Evolutionary conservation across 2,888 invertebrate genomes (phyloP).

Genomic region (Patella depressa): DNA sequence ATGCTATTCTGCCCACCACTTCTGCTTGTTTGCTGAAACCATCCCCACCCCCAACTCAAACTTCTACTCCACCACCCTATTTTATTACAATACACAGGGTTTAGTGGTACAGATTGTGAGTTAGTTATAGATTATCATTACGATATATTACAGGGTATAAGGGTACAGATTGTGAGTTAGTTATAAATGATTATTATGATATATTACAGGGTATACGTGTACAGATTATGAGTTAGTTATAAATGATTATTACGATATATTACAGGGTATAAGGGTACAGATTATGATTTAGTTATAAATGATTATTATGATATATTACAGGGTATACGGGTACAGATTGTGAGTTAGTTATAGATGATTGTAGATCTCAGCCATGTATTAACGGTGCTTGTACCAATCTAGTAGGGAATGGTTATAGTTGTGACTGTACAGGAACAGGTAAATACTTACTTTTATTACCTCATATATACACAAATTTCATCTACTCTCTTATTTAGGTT

Average conservation of each 20-base stretch:
- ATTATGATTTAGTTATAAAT: constrained; percentile 74
- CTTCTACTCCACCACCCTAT: too few relatives aligned
- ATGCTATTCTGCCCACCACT: too few relatives aligned
- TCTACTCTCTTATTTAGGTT: background rate
- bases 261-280: constrained; percentile 70
- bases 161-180: too few relatives aligned
- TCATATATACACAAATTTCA: too few relatives aligned
- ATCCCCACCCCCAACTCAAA: too few relatives aligned
- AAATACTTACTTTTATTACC: constrained; percentile 17
- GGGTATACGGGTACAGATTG: constrained; percentile 73
- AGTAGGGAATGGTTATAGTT: constrained; percentile 44
- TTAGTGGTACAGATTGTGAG: too few relatives aligned
- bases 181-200: too few relatives aligned
- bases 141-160: too few relatives aligned
- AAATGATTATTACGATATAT: background rate
- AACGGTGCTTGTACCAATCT: constrained; percentile 53
- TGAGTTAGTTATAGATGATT: constrained; percentile 74
- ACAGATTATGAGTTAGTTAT: constrained; percentile 72
- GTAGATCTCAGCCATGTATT: constrained; percentile 71
- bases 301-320: constrained; percentile 62
- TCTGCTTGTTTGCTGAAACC: too few relatives aligned
- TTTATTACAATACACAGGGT: too few relatives aligned
- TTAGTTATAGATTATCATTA: too few relatives aligned
- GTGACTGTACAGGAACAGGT: constrained; percentile 65
- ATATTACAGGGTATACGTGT: constrained; percentile 55